phyloP scores from a whole-genome alignment of 2,113 vertebrate species.

The Sitta europaea region DNA sequence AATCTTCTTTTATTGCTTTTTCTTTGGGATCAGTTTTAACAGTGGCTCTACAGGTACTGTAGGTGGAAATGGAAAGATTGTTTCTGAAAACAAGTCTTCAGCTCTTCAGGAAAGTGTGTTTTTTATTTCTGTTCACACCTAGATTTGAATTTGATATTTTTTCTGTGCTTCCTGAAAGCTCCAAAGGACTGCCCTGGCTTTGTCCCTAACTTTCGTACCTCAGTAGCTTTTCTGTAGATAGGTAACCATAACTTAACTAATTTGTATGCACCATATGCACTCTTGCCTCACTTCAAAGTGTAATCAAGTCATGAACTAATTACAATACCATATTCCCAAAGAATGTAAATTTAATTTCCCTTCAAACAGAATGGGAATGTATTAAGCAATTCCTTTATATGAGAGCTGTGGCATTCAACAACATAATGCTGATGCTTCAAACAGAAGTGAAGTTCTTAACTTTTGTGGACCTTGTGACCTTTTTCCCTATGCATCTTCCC shows the following conservation, averaged over 20 bases:
- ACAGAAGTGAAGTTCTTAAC: constrained; percentile 41
- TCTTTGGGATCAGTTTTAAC: constrained; percentile 16
- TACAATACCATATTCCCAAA: constrained; percentile 66
- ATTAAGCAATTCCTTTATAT: constrained; percentile 57
- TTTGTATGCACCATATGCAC: constrained; percentile 34
- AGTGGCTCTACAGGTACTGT: background rate
- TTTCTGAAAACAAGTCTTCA: background rate
- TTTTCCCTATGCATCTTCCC: constrained; percentile 15
- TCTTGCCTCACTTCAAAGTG: constrained; percentile 64
- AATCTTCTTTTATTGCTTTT: constrained; percentile 3
- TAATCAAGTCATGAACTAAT: constrained; percentile 75
- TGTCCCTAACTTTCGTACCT: constrained; percentile 30
- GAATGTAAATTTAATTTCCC: constrained; percentile 74
- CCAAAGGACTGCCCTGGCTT: background rate
- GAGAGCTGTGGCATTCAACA: constrained; percentile 37
- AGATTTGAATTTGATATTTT: constrained; percentile 30
- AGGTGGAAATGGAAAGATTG: background rate
- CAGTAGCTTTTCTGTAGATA: constrained; percentile 34
- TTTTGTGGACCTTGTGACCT: constrained; percentile 35
- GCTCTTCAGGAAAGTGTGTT: background rate
- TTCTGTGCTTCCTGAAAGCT: background rate
- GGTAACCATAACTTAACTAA: constrained; percentile 50
- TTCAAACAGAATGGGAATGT: constrained; percentile 62
- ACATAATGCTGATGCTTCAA: constrained; percentile 48
- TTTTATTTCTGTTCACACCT: constrained; percentile 2